A percentile compares a stretch with the other conserved stretches of the same genome.
Evolutionary conservation across 2,113 vertebrate species (phyloP).

Genomic region (Opisthocomus hoazin): DNA sequence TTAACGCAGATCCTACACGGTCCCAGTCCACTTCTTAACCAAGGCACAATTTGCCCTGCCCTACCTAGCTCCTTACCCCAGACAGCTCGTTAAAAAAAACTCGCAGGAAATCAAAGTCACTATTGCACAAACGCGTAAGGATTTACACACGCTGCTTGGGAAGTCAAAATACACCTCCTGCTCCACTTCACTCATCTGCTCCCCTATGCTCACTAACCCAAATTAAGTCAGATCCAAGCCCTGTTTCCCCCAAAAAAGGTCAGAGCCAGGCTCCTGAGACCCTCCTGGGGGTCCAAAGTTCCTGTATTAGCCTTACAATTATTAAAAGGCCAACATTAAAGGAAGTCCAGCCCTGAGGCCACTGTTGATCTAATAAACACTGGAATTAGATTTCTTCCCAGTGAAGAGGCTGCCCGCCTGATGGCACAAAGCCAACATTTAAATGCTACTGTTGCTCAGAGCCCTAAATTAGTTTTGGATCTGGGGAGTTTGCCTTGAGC

Average conservation of each 20-base stretch:
- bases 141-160: constrained; percentile 30
- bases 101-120: constrained; percentile 48
- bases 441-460: constrained; percentile 72
- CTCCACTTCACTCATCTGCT: neutral
- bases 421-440: constrained; percentile 65
- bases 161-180: constrained; percentile 45
- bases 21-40: constrained; percentile 14
- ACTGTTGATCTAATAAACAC: constrained; percentile 67
- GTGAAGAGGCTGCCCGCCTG: constrained; percentile 49
- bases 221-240: neutral
- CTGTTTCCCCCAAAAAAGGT: neutral
- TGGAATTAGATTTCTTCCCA: constrained; percentile 61
- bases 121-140: constrained; percentile 9
- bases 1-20: neutral
- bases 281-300: constrained; percentile 29
- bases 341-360: constrained; percentile 56
- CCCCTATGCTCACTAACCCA: neutral
- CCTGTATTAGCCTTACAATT: constrained; percentile 44
- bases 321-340: constrained; percentile 52
- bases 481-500: constrained; percentile 69
- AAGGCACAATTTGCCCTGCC: neutral
- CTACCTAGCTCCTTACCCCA: neutral
- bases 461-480: constrained; percentile 70
- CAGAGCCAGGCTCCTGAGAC: constrained; percentile 10
- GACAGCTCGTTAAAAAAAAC: constrained; percentile 44